Conservation (phyloP, 2,797 vertebrate genomes). For the Caiman crocodilus region DNA sequence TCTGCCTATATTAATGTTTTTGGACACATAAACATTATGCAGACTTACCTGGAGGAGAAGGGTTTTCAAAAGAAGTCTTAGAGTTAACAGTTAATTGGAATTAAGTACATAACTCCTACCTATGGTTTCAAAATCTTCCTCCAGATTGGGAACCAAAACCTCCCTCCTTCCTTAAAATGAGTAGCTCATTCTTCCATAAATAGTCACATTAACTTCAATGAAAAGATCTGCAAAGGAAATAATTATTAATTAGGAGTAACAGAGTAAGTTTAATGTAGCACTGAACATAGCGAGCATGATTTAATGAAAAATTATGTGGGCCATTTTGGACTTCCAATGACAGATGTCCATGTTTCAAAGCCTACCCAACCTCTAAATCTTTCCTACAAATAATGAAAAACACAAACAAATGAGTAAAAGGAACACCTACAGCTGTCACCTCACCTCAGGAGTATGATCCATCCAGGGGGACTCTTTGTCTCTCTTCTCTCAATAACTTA, state of each 20-base stretch:
- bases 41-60: background rate
- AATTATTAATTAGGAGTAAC: background rate
- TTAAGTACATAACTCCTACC: background rate
- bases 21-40: background rate
- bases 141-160: background rate
- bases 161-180: background rate
- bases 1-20: background rate
- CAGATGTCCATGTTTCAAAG: accelerated
- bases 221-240: background rate
- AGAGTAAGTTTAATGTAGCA: background rate
- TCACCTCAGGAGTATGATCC: too few species aligned
- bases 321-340: background rate
- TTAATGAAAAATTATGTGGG: background rate
- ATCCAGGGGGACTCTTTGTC: too few species aligned
- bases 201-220: background rate
- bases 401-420: too few species aligned
- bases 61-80: background rate
- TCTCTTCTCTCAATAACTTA: too few species aligned
- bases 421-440: too few species aligned
- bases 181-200: background rate
- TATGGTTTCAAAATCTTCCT: background rate
- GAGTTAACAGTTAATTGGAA: background rate
- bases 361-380: too few species aligned
- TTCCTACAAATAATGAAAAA: too few species aligned
- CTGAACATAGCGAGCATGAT: background rate